Base-by-base conservation (phyloP, 2,797 vertebrate species). In the Sebastiscus tertius region DNA sequence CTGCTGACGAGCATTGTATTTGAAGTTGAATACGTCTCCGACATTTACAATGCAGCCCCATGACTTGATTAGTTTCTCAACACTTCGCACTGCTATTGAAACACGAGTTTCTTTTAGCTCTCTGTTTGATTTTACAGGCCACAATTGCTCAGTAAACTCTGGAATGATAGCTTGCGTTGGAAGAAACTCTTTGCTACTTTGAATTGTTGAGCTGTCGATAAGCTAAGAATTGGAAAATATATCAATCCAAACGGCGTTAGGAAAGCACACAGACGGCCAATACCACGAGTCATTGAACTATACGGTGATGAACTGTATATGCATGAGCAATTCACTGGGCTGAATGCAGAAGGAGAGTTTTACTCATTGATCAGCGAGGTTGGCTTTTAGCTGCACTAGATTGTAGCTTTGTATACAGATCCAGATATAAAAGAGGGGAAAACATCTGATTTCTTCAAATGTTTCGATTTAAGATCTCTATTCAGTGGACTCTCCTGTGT, bases 201-300 rank as follows among this genome's bases (percentile, higher is more conserved):
- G 79, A 79, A 69, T 54, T 68, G 69, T 66, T 33, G 46, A 55
- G 75, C 26, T 60, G 77, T 60, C 5, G 20, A 77, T 69, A 18
- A 56, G 18, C 72, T 34, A 46, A 60, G 33, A 60, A 73, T 46
- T 71, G 65, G 27, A 65, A 22, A 67, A 65, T 64, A 71, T 54
- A 69, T 88, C 64, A 16, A 60, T 72, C 33, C n/a, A n/a, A 85
- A 79, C 10, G 18, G 55, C 59, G 82, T 68, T 26, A 79, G 58
- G 29, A 82, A 63, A 75, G 75, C 72, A 71, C 61, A 24, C 56
- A 82, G 26, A 56, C 72, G 78, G 80, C 77, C 83, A 18, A 55
- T 49, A 55, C 58, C 55, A 77, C 10, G 6, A 82, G 70, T 81
- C 46, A n/a, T 84, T 84, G 81, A 78, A 72, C 72, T 72, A 42